Evolutionary conservation across 1,140 invertebrate genomes (phyloP).

Genomic region (Asobara japonica): DNA sequence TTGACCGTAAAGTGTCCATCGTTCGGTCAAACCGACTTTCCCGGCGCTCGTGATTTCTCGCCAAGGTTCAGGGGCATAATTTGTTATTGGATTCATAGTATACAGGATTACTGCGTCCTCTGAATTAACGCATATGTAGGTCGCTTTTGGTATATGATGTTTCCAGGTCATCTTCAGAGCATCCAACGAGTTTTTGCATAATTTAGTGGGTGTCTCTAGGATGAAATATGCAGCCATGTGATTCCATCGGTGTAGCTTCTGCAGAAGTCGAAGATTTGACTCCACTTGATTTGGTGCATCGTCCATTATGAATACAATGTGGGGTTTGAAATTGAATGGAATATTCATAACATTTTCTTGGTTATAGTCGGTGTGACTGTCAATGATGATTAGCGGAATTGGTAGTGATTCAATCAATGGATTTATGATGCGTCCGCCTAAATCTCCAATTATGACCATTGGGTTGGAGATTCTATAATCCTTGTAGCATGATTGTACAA

Average conservation of each 20-base stretch:
- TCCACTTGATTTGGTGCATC: neutral
- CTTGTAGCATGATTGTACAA: neutral
- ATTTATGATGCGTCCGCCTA: neutral
- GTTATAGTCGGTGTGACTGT: neutral
- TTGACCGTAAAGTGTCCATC: neutral
- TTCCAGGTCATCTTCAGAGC: neutral
- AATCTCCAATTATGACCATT: neutral
- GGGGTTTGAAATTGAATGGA: neutral
- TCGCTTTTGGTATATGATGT: neutral
- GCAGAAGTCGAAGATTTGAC: neutral
- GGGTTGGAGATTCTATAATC: neutral
- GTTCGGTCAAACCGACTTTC: neutral
- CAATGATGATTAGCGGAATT: neutral
- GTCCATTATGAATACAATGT: neutral
- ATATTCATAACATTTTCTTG: neutral
- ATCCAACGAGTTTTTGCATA: neutral
- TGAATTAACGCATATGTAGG: neutral
- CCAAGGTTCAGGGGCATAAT: neutral
- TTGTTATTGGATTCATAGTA: slow-evolving; percentile 3
- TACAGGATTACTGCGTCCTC: neutral
- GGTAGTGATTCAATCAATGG: neutral
- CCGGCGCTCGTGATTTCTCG: neutral
- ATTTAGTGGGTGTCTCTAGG: neutral
- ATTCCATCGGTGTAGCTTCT: neutral
- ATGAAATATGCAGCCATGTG: neutral